Conservation (phyloP, 2,797 vertebrate genomes). For the Halcyon badia region DNA sequence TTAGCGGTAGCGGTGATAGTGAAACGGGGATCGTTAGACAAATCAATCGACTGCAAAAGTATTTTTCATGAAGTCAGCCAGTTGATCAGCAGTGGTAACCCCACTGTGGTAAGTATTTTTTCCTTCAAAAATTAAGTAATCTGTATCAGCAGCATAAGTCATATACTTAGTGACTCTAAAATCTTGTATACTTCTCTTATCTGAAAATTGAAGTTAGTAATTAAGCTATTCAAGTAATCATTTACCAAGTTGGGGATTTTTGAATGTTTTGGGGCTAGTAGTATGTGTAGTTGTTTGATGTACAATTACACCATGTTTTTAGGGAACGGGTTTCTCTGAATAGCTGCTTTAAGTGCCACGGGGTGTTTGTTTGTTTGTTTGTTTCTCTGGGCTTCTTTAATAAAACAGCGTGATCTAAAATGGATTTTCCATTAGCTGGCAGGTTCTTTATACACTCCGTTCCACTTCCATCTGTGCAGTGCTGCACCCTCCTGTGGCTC, state of each 20-base stretch:
- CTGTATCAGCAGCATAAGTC: neutral
- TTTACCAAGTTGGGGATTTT: neutral
- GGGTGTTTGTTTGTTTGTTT: neutral
- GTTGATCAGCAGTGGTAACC: conserved; percentile 97
- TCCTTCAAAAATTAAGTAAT: neutral
- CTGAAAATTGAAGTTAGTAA: neutral
- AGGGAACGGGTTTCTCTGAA: neutral
- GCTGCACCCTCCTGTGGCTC: conserved; percentile 21
- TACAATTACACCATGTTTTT: neutral
- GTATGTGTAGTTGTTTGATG: neutral
- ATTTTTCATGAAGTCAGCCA: conserved; percentile 98
- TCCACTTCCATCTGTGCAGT: conserved; percentile 19
- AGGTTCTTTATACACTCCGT: neutral
- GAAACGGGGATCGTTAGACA: conserved; percentile 96
- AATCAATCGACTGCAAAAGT: conserved; percentile 97
- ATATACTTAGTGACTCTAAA: neutral
- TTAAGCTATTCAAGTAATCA: neutral
- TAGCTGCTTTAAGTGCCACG: neutral
- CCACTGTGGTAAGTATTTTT: conserved; percentile 89
- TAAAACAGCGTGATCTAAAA: neutral
- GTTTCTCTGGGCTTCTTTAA: neutral
- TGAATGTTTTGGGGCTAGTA: neutral
- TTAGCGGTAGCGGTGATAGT: conserved; percentile 97
- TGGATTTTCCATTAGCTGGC: neutral
- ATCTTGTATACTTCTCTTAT: neutral